These are phyloP conservation scores for Drosophila longiperda DNA, from an alignment of 2,888 invertebrate genomes.

Conservation along the genomic window DNA sequence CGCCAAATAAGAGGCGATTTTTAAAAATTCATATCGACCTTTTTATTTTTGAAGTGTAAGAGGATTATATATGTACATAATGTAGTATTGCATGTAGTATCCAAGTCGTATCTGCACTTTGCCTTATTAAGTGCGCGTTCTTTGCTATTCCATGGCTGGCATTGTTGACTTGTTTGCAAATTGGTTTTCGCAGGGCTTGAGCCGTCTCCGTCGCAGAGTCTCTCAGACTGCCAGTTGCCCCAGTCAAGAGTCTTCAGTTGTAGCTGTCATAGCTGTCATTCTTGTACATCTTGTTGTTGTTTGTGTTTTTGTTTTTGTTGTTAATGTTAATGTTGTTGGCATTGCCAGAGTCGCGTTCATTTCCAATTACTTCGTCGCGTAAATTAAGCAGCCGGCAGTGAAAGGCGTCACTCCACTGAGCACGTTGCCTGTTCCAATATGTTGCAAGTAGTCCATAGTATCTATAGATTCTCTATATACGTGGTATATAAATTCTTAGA, in stretches of 20 bases:
- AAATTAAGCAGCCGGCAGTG: constrained; percentile 67
- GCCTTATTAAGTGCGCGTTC: constrained; percentile 67
- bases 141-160: constrained; percentile 48
- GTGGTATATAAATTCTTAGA: constrained; percentile 16
- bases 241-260: constrained; percentile 21
- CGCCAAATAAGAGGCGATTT: background rate
- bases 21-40: background rate
- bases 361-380: constrained; percentile 71
- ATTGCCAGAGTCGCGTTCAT: constrained; percentile 47
- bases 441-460: constrained; percentile 13
- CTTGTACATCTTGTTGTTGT: constrained; percentile 31
- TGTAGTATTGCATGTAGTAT: constrained; percentile 4
- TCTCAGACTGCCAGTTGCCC: background rate
- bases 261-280: constrained; percentile 45
- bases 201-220: constrained; percentile 29
- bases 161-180: constrained; percentile 80
- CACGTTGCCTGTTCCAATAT: constrained; percentile 22
- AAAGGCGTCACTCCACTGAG: constrained; percentile 55
- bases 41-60: background rate
- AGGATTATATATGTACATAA: constrained; percentile 8
- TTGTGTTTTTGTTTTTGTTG: background rate
- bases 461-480: constrained; percentile 16
- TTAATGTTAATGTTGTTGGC: constrained; percentile 37
- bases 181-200: constrained; percentile 69
- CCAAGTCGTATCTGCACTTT: constrained; percentile 60